Conservation (phyloP, 2,888 invertebrate genomes). For the Ditylenchus weischeri region DNA sequence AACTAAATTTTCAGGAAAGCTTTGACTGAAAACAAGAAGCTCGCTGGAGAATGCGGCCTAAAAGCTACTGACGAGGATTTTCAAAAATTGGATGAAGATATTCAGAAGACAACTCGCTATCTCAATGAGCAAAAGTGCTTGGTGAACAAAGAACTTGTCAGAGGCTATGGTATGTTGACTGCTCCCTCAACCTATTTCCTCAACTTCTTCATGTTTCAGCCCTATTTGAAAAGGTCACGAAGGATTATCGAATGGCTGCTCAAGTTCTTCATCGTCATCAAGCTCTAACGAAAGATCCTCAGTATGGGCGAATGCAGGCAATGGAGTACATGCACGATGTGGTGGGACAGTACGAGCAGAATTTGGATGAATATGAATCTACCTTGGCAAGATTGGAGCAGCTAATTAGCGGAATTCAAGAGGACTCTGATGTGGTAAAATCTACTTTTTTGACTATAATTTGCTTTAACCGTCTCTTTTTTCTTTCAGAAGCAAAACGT, state of each 20-base stretch:
- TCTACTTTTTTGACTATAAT: no score
- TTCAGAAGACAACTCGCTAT: not conserved
- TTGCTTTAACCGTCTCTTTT: not conserved
- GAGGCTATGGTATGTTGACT: not conserved
- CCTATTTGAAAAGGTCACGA: conserved; percentile 8
- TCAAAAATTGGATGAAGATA: conserved; percentile 14
- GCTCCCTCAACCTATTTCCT: not conserved
- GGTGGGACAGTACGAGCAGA: conserved; percentile 8
- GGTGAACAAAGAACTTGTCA: conserved; percentile 10
- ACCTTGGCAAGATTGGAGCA: not conserved
- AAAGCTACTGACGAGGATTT: conserved; percentile 2
- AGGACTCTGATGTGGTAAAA: no score
- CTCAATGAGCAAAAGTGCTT: conserved; percentile 6
- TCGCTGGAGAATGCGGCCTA: conserved; percentile 5
- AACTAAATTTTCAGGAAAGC: conserved; percentile 11
- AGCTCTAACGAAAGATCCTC: conserved; percentile 13
- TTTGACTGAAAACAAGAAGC: conserved; percentile 17
- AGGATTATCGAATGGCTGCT: conserved; percentile 20
- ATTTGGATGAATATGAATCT: not conserved
- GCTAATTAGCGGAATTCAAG: not conserved
- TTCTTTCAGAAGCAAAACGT: not conserved
- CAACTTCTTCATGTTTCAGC: conserved; percentile 4
- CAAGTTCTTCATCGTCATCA: conserved; percentile 19
- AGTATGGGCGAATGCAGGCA: conserved; percentile 17
- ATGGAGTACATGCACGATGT: conserved; percentile 24